Conservation (phyloP, 2,797 vertebrate species). For the Pangasius krempfi region DNA sequence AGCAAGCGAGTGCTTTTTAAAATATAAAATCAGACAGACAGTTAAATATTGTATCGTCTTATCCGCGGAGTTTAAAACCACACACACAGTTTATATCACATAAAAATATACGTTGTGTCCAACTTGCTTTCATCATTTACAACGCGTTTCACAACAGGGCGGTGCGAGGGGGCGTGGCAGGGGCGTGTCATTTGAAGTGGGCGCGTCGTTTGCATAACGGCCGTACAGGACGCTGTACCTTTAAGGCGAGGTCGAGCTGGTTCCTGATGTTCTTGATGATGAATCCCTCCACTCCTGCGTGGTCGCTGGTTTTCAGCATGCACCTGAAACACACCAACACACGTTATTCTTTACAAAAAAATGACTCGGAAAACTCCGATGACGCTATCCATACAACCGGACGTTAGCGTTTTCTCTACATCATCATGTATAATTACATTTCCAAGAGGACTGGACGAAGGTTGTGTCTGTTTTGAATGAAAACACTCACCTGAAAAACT, state of each 20-base stretch:
- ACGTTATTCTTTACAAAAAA: neutral
- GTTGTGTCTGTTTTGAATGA: neutral
- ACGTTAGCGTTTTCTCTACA: neutral
- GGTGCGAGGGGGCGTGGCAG: neutral
- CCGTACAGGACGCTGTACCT: slow-evolving; percentile 70
- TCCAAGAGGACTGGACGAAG: too few species aligned
- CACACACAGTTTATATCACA: neutral
- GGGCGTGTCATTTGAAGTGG: too few species aligned
- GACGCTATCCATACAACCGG: too few species aligned
- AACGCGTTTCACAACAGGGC: neutral
- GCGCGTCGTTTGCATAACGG: neutral
- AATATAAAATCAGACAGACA: neutral
- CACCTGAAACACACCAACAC: slow-evolving; percentile 74
- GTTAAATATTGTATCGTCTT: neutral
- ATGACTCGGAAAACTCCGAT: neutral
- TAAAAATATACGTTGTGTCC: too few species aligned
- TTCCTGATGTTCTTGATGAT: slow-evolving; percentile 94
- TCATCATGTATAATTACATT: neutral
- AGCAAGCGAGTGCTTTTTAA: neutral
- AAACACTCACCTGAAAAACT: slow-evolving; percentile 85
- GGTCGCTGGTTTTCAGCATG: slow-evolving; percentile 86
- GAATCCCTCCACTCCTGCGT: slow-evolving; percentile 93
- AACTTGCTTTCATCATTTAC: neutral
- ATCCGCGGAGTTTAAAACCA: too few species aligned
- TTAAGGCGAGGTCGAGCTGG: slow-evolving; percentile 84